phyloP scores from a whole-genome alignment of 30 jellyfish, hydroid and myxozoan species.

The Mastigias papua region DNA sequence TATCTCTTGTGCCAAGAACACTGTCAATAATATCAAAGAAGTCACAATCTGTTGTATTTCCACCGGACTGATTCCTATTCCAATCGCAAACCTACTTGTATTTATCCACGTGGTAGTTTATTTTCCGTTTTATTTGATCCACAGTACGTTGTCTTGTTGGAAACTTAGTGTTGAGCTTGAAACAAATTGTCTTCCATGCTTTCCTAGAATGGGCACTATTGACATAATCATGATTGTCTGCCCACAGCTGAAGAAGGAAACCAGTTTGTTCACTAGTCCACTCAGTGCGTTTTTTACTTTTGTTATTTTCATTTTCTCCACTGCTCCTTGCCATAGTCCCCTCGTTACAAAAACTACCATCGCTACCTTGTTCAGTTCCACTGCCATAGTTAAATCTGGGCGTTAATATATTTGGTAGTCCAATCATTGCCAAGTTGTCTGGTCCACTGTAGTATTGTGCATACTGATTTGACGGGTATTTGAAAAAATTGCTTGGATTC shows the following conservation, averaged over 20 bases:
- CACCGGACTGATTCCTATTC: conserved; percentile 49
- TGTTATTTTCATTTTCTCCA: too few relatives aligned
- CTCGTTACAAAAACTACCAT: too few relatives aligned
- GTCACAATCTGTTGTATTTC: conserved; percentile 25
- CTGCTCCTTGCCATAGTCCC: too few relatives aligned
- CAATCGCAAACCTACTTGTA: conserved; percentile 46
- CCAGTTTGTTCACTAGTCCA: conserved; percentile 41
- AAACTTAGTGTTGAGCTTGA: background rate
- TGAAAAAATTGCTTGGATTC: too few relatives aligned
- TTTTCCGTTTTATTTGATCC: conserved; percentile 35
- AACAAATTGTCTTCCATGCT: conserved; percentile 20
- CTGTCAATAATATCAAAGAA: background rate
- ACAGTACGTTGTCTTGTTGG: background rate
- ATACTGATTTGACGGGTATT: too few relatives aligned
- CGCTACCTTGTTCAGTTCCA: too few relatives aligned
- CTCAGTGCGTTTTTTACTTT: too few relatives aligned
- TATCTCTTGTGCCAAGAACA: conserved; percentile 10
- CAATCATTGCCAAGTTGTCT: too few relatives aligned
- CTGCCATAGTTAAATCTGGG: too few relatives aligned
- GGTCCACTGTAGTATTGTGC: too few relatives aligned
- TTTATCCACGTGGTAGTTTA: conserved; percentile 29
- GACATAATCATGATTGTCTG: conserved; percentile 17
- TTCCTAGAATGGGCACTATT: conserved; percentile 41
- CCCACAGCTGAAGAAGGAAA: conserved; percentile 41
- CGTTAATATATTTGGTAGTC: too few relatives aligned